Conservation (phyloP, 2,113 vertebrate genomes). For the Bos javanicus region DNA sequence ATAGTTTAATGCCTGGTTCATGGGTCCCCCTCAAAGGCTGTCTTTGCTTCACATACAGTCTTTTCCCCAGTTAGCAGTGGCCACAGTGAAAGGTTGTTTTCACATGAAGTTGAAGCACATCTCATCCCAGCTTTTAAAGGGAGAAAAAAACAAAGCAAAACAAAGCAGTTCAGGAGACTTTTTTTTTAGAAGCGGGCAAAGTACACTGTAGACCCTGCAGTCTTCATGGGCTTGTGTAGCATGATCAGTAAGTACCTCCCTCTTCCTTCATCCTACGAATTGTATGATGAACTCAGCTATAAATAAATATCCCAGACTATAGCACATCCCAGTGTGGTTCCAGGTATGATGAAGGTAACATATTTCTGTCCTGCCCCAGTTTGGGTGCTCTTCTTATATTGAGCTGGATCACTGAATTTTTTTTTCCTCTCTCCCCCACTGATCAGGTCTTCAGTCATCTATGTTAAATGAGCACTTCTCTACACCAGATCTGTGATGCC, state of each 20-base stretch:
- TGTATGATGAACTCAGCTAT: neutral
- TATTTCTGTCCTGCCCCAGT: neutral
- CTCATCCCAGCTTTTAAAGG: neutral
- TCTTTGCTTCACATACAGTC: neutral
- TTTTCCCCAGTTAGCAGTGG: neutral
- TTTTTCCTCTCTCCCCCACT: neutral
- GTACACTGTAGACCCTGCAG: neutral
- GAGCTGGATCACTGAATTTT: neutral
- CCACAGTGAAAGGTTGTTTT: neutral
- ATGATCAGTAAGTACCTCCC: neutral
- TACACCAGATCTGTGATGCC: neutral
- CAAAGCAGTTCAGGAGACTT: neutral
- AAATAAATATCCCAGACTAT: neutral
- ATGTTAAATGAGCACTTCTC: neutral
- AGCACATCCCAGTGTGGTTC: neutral
- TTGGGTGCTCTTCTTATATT: neutral
- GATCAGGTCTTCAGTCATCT: neutral
- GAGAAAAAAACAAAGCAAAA: neutral
- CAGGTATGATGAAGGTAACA: neutral
- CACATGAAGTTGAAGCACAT: neutral
- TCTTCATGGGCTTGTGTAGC: neutral
- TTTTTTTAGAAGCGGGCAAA: neutral
- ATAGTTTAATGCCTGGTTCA: neutral
- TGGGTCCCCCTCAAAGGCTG: neutral
- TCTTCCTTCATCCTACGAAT: neutral